Base-by-base conservation (phyloP, 2,797 vertebrate genomes). In the Malurus splendens region DNA sequence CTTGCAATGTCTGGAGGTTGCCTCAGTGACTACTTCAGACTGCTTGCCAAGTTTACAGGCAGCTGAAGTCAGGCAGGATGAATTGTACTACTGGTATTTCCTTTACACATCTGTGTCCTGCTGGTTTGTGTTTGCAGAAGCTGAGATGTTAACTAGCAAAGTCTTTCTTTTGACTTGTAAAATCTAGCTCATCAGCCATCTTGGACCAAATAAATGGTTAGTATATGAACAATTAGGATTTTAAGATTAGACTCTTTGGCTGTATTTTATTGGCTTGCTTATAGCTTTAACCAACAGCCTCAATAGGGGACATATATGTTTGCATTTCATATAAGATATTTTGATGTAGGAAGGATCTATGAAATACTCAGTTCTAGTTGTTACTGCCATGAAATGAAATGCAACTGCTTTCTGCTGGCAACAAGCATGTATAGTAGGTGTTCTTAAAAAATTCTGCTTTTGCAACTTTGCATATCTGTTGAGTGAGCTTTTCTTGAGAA, bases 221-320 rank as follows among this genome's bases (percentile, higher is more conserved):
- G 10, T 54, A 5, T 61, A 18, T 39, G 32, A 91, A 30, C 39
- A 36, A 9, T 19, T 54, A 77, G 23, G 12, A 52, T 52, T 85
- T 73, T 87, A 76, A 73, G 33, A 50, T 18, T 32, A 14, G 30
- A 14, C 9, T 19, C 16, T 72, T 5, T 67, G 30, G 13, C 16
- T 67, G 4, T 0, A 42, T 76, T 90, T 76, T 73, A 62, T 50
- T 64, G 38, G 9, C 45, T 85, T 82, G 42, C 18, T 57, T 79
- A 13, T 7, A 52, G 38, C 39, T 87, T 76, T 66, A 59, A 42
- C 8, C n/a, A 76, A 2, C 16, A 90, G 32, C 47, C 33, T 79
- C 22, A 12, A 1, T 33, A 10, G 6, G n/a, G 8, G 17, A 14
- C 4, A 1, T 8, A 3, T 62, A 18, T 33, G 42, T 25, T 32